Conservation (phyloP, 2,797 vertebrate genomes). For the Intellagama lesueurii region DNA sequence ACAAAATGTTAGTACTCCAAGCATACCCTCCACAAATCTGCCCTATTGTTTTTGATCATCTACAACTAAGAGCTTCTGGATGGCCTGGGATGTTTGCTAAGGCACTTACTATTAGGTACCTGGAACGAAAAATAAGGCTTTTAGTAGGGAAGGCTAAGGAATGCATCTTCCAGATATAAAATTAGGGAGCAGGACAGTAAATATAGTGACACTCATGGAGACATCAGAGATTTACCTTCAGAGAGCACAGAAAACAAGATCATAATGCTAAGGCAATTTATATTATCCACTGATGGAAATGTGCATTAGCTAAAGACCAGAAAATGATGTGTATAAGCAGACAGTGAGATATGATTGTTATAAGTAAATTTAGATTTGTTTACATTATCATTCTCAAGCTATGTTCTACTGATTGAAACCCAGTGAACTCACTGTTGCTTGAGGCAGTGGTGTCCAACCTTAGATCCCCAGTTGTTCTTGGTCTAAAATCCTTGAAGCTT, state of each 20-base stretch:
- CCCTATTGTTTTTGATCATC: not conserved
- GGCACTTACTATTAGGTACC: not conserved
- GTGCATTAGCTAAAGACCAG: not conserved
- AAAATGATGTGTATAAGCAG: not conserved
- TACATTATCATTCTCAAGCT: not conserved
- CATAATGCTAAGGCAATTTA: not conserved
- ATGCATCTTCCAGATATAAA: not conserved
- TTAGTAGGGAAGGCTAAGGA: not conserved
- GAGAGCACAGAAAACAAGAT: not conserved
- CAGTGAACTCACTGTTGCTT: not conserved
- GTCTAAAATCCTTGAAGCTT: too few species aligned
- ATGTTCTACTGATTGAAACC: not conserved
- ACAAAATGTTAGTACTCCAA: not conserved
- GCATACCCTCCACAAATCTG: too few species aligned
- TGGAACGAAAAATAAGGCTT: not conserved
- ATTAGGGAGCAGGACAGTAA: not conserved
- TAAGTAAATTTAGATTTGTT: constrained; percentile 3
- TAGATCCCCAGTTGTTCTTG: too few species aligned
- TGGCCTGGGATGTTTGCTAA: not conserved
- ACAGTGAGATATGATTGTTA: not conserved
- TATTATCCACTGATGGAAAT: not conserved
- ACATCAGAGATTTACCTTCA: not conserved
- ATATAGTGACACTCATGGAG: not conserved
- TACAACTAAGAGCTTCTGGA: not conserved
- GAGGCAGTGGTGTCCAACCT: too few species aligned